phyloP scores from a whole-genome alignment of 2,113 vertebrate species.

The Acanthisitta chloris region DNA sequence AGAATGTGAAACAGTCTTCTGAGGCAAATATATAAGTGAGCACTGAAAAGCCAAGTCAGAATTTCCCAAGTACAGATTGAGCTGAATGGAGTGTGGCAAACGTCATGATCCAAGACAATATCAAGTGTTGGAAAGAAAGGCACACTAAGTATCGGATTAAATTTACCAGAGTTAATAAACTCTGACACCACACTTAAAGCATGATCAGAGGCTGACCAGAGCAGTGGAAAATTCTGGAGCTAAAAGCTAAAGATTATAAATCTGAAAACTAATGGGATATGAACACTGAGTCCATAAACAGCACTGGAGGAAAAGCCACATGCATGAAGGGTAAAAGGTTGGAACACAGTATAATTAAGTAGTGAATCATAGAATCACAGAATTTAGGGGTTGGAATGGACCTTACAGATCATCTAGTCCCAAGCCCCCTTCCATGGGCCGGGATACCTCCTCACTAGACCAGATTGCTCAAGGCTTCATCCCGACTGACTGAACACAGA shows the following conservation, averaged over 20 bases:
- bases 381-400: too few species aligned
- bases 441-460: too few species aligned
- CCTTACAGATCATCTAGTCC: too few species aligned
- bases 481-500: too few species aligned
- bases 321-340: neutral
- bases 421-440: too few species aligned
- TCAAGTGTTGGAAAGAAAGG: neutral
- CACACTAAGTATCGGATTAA: neutral
- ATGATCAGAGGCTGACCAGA: neutral
- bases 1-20: neutral
- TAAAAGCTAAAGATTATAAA: neutral
- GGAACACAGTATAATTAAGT: neutral
- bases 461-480: too few species aligned
- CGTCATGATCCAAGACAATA: rapidly evolving
- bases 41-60: neutral
- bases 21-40: neutral
- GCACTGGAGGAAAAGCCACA: neutral
- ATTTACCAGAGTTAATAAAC: neutral
- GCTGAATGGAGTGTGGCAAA: neutral
- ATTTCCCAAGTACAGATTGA: neutral
- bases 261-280: neutral
- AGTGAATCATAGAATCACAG: too few species aligned
- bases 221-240: neutral
- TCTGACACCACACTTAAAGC: neutral
- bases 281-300: neutral